phyloP scores from a whole-genome alignment of 2,888 invertebrate genomes.

The Tetanocera ferruginea region DNA sequence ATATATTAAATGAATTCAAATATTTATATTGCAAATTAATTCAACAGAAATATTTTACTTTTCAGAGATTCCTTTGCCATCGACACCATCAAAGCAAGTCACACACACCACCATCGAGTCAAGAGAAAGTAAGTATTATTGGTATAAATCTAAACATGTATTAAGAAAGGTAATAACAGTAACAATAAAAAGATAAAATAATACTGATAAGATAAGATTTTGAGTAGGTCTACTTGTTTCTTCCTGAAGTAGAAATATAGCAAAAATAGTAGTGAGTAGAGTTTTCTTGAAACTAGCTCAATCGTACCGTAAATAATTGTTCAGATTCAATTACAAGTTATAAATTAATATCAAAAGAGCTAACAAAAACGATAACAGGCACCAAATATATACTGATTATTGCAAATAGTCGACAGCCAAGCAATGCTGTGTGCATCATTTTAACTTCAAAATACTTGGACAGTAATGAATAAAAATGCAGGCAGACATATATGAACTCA shows the following conservation, averaged over 20 bases:
- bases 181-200: too few species aligned
- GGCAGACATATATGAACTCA: neutral
- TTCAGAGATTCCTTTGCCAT: constrained; percentile 90
- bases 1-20: too few species aligned
- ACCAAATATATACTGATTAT: neutral
- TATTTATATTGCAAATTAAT: constrained; percentile 49
- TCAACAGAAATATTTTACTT: constrained; percentile 57
- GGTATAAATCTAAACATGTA: neutral
- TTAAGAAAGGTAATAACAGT: too few species aligned
- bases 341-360: too few species aligned
- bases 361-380: neutral
- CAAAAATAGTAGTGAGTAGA: too few species aligned
- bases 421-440: neutral
- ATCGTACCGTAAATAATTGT: too few species aligned
- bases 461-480: neutral
- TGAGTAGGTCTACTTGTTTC: too few species aligned
- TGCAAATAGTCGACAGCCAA: constrained; percentile 15
- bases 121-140: constrained; percentile 69
- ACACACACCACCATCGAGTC: constrained; percentile 69
- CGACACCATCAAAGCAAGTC: constrained; percentile 82
- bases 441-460: neutral
- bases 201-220: too few species aligned
- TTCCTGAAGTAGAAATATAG: too few species aligned
- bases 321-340: too few species aligned
- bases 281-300: too few species aligned